Conservation (phyloP, 35 echinoderm and acorn worm species). For the Ophiothrix spiculata region DNA sequence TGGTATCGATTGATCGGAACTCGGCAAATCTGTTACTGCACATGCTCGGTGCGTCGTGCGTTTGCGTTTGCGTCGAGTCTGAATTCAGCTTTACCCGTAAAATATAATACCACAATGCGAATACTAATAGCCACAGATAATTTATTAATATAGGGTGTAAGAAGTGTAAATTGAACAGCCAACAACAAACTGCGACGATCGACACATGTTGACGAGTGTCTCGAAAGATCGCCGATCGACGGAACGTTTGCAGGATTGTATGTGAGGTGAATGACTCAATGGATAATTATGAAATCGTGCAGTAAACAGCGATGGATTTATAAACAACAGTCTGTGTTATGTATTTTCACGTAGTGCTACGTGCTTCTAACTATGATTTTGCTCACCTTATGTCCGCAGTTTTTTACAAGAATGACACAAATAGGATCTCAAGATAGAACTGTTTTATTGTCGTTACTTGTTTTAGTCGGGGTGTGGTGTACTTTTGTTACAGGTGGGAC, state of each 20-base stretch:
- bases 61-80: too few relatives aligned
- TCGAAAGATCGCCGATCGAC: neutral
- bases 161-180: neutral
- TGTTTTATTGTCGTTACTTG: neutral
- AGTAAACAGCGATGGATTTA: neutral
- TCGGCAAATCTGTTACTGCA: too few relatives aligned
- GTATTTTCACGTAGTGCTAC: neutral
- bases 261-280: neutral
- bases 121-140: neutral
- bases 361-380: neutral
- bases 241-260: too few relatives aligned
- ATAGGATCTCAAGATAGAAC: neutral
- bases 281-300: neutral
- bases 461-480: neutral
- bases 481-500: neutral
- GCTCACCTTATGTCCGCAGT: too few relatives aligned
- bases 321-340: neutral
- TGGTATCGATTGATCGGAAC: too few relatives aligned
- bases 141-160: neutral
- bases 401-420: neutral
- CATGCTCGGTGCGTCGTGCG: too few relatives aligned
- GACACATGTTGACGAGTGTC: neutral
- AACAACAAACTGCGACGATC: neutral
- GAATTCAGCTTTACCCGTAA: too few relatives aligned
- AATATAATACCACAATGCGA: too few relatives aligned